Base-by-base conservation (phyloP, 2,797 vertebrate genomes). In the Pempheris klunzingeri region DNA sequence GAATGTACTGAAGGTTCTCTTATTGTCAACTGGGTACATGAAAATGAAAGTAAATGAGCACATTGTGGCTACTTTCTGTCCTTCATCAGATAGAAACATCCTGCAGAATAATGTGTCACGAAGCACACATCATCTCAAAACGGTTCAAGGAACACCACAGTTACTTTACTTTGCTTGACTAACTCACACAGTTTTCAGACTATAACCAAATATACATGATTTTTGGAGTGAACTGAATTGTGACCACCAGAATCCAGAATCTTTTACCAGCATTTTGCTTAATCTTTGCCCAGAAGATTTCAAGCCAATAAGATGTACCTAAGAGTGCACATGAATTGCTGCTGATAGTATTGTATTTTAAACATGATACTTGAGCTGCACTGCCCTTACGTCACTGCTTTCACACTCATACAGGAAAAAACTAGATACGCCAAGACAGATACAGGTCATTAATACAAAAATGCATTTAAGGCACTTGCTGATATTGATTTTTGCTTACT, bases 401-500 rank as follows among this genome's bases (percentile, higher is more conserved):
- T 79, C 46, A 70, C 64, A 54, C 43, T 61, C 13, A 26, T 26
- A 28, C 55, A 46, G 54, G 53, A 69, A 59, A n/a, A n/a, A 41
- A 58, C 36, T 24, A 39, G 41, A 65, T 61, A 72, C 43, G 14
- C 52, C 1, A 26, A 83, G 49, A 57, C 38, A 73, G 44, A 83
- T 71, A 85, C 36, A 80, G 62, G 30, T 74, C 80, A 86, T 85
- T 82, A 82, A 61, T 62, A 66, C 46, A 71, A 69, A 77, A 84
- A 74, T 47, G 18, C 68, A 86, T 72, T 88, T n/a, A 43, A 81
- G 52, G 52, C 57, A 62, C 49, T 81, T 76, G 41, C 38, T 79
- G 38, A 47, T 66, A 90, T 81, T 74, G 83, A 90, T 89, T 90
- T 85, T 71, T 80, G 39, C 84, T 87, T 85, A 79, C 71, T 66